Evolutionary conservation across 2,888 invertebrate genomes (phyloP).

Genomic region (Tricholauxania praeusta): DNA sequence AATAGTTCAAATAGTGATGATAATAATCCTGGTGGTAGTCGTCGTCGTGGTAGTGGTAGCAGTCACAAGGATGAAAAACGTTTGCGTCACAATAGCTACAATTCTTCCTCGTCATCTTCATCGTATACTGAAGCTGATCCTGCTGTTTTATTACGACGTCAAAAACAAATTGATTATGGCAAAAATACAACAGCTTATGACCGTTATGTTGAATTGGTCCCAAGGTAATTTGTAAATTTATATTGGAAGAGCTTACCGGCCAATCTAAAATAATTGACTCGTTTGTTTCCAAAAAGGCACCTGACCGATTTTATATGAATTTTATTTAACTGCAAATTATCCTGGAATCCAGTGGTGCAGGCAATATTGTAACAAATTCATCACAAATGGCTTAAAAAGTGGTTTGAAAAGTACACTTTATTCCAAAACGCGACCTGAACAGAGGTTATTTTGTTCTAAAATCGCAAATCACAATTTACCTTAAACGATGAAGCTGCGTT

Average conservation of each 20-base stretch:
- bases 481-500: background rate
- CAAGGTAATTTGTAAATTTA: conserved; percentile 72
- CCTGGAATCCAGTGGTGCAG: too few species aligned
- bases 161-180: conserved; percentile 95
- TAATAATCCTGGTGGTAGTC: background rate
- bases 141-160: conserved; percentile 78
- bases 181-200: conserved; percentile 92
- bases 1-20: conserved; percentile 48
- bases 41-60: conserved; percentile 25
- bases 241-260: background rate
- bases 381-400: too few species aligned
- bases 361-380: too few species aligned
- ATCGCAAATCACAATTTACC: too few species aligned
- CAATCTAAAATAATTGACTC: too few species aligned
- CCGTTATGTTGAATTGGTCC: conserved; percentile 77
- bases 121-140: conserved; percentile 77
- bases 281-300: too few species aligned
- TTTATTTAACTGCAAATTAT: too few species aligned
- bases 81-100: conserved; percentile 59
- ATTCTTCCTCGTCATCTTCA: conserved; percentile 59
- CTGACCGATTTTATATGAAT: too few species aligned
- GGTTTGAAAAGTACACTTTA: too few species aligned
- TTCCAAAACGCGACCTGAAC: too few species aligned
- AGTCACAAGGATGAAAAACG: conserved; percentile 60
- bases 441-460: too few species aligned